Evolutionary conservation across 2,113 vertebrate species (phyloP).

Genomic region (Lonchura striata): DNA sequence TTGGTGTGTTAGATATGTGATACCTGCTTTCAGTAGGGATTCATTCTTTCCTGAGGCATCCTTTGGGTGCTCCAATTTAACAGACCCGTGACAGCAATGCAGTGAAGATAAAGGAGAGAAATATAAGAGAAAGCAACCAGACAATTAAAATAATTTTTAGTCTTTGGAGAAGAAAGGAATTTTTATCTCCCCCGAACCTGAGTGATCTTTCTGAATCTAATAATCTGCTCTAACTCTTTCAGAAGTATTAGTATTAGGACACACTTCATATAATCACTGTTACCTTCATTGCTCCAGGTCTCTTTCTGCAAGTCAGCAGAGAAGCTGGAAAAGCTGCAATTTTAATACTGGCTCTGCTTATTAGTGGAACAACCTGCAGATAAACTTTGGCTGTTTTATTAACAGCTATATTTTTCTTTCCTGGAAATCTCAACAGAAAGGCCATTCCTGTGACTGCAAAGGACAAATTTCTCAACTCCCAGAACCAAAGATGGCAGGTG

Average conservation of each 20-base stretch:
- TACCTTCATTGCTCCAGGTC: background rate
- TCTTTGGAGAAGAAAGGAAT: background rate
- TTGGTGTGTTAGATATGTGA: background rate
- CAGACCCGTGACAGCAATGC: background rate
- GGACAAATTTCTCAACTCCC: background rate
- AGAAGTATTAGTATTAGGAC: background rate
- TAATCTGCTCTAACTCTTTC: background rate
- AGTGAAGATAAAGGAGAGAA: background rate
- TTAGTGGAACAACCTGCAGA: background rate
- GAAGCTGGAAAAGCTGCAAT: background rate
- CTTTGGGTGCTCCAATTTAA: background rate
- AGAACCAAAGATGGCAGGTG: slow-evolving; percentile 24
- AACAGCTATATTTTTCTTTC: background rate
- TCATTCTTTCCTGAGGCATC: background rate
- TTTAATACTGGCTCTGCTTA: background rate
- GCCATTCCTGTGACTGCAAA: background rate
- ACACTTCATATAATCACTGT: background rate
- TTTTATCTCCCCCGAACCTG: background rate
- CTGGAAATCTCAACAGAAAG: slow-evolving; percentile 13
- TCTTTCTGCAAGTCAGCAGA: background rate
- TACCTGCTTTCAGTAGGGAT: background rate
- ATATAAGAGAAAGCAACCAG: background rate
- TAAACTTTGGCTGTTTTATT: background rate
- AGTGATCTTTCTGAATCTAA: background rate
- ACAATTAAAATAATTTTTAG: background rate